A percentile compares a stretch with the other conserved stretches of the same genome.
phyloP scores from a whole-genome alignment of 1,140 invertebrate genomes.

The Dinoponera quadriceps region DNA sequence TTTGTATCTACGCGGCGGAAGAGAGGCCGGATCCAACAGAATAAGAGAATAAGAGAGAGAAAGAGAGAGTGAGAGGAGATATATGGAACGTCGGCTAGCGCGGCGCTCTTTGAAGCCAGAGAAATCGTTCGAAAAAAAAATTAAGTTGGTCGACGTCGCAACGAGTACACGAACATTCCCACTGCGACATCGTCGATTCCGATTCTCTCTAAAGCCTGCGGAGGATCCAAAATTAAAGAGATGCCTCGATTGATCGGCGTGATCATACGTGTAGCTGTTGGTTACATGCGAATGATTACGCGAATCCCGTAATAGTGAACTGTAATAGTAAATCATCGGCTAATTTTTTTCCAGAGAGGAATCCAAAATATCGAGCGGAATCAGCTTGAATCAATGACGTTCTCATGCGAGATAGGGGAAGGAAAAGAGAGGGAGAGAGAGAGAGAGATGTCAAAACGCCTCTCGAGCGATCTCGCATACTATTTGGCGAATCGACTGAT shows the following conservation, averaged over 20 bases:
- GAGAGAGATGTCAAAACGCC: background rate
- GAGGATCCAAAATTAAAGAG: too few relatives aligned
- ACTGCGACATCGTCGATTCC: too few relatives aligned
- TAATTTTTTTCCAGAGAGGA: background rate
- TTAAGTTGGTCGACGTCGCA: constrained; percentile 28
- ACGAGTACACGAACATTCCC: background rate
- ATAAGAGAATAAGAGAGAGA: background rate
- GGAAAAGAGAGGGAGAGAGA: too few relatives aligned
- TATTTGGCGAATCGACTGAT: constrained; percentile 32
- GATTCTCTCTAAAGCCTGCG: too few relatives aligned
- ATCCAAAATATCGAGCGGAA: background rate
- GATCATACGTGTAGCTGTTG: background rate
- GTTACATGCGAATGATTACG: background rate
- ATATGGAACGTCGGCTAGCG: constrained; percentile 24
- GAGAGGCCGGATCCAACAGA: constrained; percentile 45
- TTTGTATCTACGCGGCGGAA: constrained; percentile 46
- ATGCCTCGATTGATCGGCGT: background rate
- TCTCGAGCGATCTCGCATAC: constrained; percentile 11
- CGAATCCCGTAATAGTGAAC: background rate
- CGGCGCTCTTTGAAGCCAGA: constrained; percentile 39
- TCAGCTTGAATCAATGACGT: background rate
- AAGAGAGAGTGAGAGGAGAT: constrained; percentile 24
- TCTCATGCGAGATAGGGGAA: background rate
- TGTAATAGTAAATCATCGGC: background rate
- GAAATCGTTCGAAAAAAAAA: constrained; percentile 44